These are phyloP conservation scores for Muscicapa adusta DNA, from an alignment of 2,113 vertebrate genomes.

Conservation along the genomic window DNA sequence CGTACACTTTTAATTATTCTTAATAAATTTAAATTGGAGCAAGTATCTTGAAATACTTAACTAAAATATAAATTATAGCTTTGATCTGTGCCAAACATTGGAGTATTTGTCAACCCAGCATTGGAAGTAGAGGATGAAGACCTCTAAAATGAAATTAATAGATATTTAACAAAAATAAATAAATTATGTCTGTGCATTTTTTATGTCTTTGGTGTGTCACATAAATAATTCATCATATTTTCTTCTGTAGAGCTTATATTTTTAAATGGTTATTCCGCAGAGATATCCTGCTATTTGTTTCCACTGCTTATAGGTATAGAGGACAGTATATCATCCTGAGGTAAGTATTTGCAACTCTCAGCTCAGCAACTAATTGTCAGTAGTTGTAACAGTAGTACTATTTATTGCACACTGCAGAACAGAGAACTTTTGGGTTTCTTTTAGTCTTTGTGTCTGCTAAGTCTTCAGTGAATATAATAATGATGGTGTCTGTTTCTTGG, in stretches of 20 bases:
- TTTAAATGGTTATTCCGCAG: constrained; percentile 16
- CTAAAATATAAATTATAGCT: constrained; percentile 20
- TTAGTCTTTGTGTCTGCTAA: not conserved
- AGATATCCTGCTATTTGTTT: not conserved
- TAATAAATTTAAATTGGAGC: constrained; percentile 37
- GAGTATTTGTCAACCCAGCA: not conserved
- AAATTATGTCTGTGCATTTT: constrained; percentile 7
- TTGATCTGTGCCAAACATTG: constrained; percentile 12
- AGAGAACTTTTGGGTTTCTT: not conserved
- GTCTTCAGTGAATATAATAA: not conserved
- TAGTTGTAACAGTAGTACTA: not conserved
- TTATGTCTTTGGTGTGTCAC: constrained; percentile 8
- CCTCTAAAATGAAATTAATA: constrained; percentile 29
- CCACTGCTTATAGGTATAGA: not conserved
- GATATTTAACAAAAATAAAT: constrained; percentile 39
- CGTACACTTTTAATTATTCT: constrained; percentile 49
- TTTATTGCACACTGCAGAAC: not conserved
- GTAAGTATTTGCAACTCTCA: not conserved
- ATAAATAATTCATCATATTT: constrained; percentile 32
- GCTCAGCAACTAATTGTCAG: constrained; percentile 1
- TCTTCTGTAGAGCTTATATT: not conserved
- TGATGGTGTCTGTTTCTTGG: not conserved
- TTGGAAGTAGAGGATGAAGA: not conserved
- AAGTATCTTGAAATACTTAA: constrained; percentile 18
- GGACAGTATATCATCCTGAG: not conserved